Conservation (phyloP, 2,797 vertebrate species). For the Sebastes nivosus region DNA sequence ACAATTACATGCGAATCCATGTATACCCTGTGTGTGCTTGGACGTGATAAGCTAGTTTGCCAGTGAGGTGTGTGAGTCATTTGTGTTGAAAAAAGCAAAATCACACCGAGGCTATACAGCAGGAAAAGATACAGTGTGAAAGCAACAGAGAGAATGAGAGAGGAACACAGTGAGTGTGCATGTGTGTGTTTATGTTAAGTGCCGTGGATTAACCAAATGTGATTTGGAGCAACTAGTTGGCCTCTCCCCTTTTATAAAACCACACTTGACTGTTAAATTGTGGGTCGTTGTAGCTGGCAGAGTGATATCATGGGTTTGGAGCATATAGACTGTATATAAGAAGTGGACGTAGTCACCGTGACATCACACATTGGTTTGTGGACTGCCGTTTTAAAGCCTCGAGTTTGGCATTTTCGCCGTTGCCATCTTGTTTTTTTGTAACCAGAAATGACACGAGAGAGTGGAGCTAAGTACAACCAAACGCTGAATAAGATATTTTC, state of each 20-base stretch:
- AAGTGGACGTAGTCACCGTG: no score
- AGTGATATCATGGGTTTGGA: neutral
- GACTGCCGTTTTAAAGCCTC: no score
- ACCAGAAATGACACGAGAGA: no score
- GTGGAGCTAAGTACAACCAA: no score
- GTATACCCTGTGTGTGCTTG: neutral
- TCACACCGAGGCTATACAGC: neutral
- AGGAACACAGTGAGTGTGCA: neutral
- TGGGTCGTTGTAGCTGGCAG: neutral
- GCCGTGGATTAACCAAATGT: conserved; percentile 22
- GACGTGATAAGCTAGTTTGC: conserved; percentile 30
- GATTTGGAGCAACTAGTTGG: conserved; percentile 12
- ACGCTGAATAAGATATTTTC: no score
- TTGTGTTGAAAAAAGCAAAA: conserved; percentile 17
- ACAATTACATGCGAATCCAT: neutral
- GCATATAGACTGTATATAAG: no score
- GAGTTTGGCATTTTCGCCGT: no score
- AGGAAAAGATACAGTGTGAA: neutral
- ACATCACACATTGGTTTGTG: no score
- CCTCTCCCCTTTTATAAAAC: neutral
- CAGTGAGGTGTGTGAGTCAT: conserved; percentile 34
- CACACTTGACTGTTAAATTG: neutral
- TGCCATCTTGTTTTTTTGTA: no score
- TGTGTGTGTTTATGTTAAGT: conserved; percentile 9
- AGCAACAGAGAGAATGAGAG: neutral